Percentiles rank a stretch among this genome's conserved stretches.
Conservation (phyloP, 2,113 vertebrate species). For the Plecotus auritus region DNA sequence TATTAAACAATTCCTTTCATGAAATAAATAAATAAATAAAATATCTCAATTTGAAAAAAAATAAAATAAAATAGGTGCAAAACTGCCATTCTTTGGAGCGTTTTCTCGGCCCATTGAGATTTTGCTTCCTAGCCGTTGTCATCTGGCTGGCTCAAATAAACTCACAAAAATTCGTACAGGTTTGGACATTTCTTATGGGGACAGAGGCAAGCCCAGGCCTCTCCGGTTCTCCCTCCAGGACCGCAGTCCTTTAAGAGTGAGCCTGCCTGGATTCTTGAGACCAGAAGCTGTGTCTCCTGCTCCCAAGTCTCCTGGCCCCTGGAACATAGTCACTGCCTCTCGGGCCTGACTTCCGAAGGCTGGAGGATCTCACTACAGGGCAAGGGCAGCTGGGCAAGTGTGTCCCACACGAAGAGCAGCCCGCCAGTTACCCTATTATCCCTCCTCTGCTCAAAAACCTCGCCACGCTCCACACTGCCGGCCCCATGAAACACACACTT, state of each 20-base stretch:
- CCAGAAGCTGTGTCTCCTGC: background rate
- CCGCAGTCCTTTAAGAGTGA: background rate
- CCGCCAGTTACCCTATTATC: fast-evolving
- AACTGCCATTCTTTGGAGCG: background rate
- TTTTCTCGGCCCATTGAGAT: background rate
- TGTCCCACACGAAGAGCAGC: background rate
- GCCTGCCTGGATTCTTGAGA: background rate
- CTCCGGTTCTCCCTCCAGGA: background rate
- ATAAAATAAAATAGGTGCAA: background rate
- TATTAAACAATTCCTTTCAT: background rate
- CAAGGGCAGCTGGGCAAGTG: background rate
- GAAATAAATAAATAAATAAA: too few relatives aligned
- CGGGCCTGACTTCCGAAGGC: background rate
- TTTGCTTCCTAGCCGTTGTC: background rate
- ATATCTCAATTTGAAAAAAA: too few relatives aligned
- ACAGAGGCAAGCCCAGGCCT: background rate
- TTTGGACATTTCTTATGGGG: background rate
- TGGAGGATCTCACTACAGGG: background rate
- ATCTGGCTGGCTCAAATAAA: background rate
- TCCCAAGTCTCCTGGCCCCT: background rate
- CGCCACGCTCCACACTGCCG: background rate
- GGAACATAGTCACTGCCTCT: background rate
- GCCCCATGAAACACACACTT: background rate
- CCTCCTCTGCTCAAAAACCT: background rate
- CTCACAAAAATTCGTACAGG: background rate